Evolutionary conservation across 2,797 vertebrate species (phyloP).

Genomic region (Manis crassicaudata): DNA sequence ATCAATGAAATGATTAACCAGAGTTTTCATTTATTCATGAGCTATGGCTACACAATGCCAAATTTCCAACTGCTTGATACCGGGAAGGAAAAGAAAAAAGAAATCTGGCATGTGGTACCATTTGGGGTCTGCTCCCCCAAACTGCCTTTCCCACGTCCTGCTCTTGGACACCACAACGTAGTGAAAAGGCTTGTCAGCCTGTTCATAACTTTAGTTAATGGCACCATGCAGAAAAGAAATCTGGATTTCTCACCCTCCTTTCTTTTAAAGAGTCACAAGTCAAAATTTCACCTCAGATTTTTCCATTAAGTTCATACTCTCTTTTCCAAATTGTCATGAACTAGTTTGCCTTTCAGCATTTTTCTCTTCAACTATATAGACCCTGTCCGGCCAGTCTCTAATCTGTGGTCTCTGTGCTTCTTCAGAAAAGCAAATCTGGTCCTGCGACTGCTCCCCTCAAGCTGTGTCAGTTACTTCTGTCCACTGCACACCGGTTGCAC

Average conservation of each 20-base stretch:
- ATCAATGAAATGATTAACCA: conserved; percentile 62
- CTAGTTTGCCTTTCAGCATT: background rate
- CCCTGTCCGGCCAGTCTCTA: background rate
- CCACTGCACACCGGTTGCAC: background rate
- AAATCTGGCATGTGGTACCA: background rate
- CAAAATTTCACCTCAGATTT: background rate
- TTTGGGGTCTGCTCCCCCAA: background rate
- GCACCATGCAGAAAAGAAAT: background rate
- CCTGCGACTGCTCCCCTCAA: background rate
- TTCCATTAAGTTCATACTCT: background rate
- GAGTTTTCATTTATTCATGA: conserved; percentile 42
- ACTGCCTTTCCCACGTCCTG: background rate
- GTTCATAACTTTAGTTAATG: background rate
- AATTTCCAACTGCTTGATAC: conserved; percentile 18
- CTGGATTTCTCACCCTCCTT: background rate
- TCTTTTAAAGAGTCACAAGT: background rate
- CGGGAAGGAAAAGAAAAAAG: background rate
- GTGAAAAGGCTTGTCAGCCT: background rate
- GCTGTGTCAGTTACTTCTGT: background rate
- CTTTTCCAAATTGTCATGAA: background rate
- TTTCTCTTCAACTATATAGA: background rate
- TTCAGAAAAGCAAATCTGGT: background rate
- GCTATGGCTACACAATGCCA: background rate
- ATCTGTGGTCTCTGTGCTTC: background rate
- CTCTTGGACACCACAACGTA: background rate